Percentiles rank a stretch among this genome's conserved stretches.
phyloP scores from a whole-genome alignment of 2,113 vertebrate genomes.

The Passer domesticus region DNA sequence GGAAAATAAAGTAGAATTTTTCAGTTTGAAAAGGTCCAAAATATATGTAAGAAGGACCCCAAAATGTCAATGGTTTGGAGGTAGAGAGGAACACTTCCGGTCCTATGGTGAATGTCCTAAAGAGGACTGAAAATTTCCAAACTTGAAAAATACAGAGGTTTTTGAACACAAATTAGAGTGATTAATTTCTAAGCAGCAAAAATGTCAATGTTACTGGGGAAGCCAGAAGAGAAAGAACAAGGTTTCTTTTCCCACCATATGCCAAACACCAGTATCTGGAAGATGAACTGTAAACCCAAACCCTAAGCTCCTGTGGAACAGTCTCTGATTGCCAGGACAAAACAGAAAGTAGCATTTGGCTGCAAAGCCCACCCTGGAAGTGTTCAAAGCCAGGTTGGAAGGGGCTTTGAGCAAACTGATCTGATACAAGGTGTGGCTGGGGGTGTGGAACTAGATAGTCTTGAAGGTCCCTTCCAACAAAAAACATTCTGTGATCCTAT shows the following conservation, averaged over 20 bases:
- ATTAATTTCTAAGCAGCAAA: neutral
- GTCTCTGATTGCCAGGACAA: neutral
- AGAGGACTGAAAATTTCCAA: neutral
- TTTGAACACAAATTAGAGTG: neutral
- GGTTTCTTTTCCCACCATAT: neutral
- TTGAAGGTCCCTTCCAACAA: neutral
- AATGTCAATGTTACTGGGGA: neutral
- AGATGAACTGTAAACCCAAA: neutral
- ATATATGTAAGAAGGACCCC: neutral
- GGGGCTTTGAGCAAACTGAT: neutral
- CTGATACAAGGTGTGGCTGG: neutral
- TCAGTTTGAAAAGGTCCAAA: neutral
- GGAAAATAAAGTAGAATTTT: neutral
- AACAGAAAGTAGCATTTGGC: neutral
- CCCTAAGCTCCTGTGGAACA: neutral
- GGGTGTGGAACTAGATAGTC: neutral
- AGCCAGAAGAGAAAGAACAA: neutral
- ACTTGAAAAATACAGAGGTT: neutral
- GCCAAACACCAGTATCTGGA: neutral
- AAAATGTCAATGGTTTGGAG: neutral
- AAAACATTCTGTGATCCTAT: neutral
- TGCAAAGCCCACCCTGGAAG: neutral
- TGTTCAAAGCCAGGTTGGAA: neutral
- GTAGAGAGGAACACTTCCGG: neutral
- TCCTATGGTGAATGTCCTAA: neutral